Evolutionary conservation across 2,888 invertebrate genomes (phyloP), one percentile per base, ranked within the genome.

Genomic region (Diaperis boleti): DNA sequence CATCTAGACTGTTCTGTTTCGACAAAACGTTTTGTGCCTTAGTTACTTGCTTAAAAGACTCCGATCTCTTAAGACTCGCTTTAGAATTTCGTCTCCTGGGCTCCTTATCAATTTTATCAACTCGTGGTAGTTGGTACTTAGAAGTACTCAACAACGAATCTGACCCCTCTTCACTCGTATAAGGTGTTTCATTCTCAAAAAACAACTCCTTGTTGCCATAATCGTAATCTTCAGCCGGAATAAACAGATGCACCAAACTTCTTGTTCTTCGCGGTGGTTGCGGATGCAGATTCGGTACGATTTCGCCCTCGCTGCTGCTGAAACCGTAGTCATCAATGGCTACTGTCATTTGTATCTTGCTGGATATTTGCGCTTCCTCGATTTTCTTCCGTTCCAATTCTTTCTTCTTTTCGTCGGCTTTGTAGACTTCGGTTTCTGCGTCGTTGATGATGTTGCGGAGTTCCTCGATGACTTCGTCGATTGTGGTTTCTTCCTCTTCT

Each of bases 391-490:
- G 65, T 59, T 77, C 73, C n/a, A 69, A 67, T 33, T 72, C 74
- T 45, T 75, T 68, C 26, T 73, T 72, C 52, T 64, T 56, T 45
- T 74, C 70, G 63, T 79, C 81, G 69, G 83, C 85, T 66, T 83
- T 81, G 59, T 85, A 85, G 55, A 85, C 84, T 79, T 90, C 88
- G 0, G 90, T 89, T 80, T 94, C 92, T 0, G 92, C 93, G 72
- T 93, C 91, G 75, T 91, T 93, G 0, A 93, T 92, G 65, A 94
- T 93, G 72, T 92, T 93, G 67, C 91, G 86, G 29, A 94, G 80
- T 78, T 94, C 93, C 79, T 92, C 92, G 74, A 94, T 93, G 1
- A 93, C 94, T 81, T 93, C 93, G 72, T 94, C 93, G 65, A 94
- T 93, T 1, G 93, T 93, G 0, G 92, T 91, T 80, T 92, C 91